Base-by-base conservation (phyloP, 2,888 invertebrate genomes). In the Aphrophora alni region DNA sequence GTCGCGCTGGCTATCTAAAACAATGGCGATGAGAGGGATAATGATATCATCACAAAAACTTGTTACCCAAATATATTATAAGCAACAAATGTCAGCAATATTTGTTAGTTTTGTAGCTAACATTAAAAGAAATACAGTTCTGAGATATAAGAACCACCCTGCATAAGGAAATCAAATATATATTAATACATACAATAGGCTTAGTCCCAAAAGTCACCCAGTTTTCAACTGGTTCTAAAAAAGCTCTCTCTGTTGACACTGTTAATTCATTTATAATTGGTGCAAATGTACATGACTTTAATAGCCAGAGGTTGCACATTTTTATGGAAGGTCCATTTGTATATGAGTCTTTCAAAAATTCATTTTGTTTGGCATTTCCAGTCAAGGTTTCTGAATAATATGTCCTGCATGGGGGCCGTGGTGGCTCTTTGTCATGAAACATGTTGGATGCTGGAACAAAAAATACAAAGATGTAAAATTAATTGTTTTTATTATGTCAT, bases 321-420 rank as follows among this genome's bases (percentile, higher is more conserved):
- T 28, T 73, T 5, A n/a, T 14, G 0, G 24, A 0, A 17, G 73
- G 28, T 17, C 17, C 73, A 28, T n/a, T 21, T 12, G 12, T 12
- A 10, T 38, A 28, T n/a, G 17, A 1, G 7, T 73, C 21, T 5
- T 73, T 0, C 12, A 26, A 24, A 28, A 28, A 24, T n/a, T 17
- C 33, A 73, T 73, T 38, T 28, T 73, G 33, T 33, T 2, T 5
- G 26, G 38, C 12, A 5, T 73, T 38, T 1, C 24, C 24, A n/a
- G 73, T 38, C 12, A 73, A 38, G 1, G 38, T 24, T 73, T 73
- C 73, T 4, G 73, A 73, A 73, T 73, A 73, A n/a, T 73, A 73
- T 1, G 73, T 24, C n/a, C 38, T 73, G 4, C n/a, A 33, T 21
- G 14, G 5, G 3, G 24, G 33, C 1, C 8, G 0, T 24, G 27